A percentile compares a stretch with the other conserved stretches of the same genome.
Conservation (phyloP, 2,888 invertebrate species). For the Synanthedon myopaeformis region DNA sequence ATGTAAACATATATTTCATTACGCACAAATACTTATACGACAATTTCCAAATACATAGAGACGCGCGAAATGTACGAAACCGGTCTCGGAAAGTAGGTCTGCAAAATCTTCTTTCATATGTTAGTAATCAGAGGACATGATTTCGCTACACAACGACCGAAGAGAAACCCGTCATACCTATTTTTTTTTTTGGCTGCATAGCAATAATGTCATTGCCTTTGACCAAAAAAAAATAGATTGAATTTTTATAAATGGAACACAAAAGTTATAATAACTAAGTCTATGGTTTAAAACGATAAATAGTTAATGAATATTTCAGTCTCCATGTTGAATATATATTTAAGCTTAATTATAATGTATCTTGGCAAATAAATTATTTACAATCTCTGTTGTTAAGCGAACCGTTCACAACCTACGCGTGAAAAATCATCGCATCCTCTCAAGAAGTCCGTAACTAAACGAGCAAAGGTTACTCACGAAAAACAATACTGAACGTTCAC, state of each 20-base stretch:
- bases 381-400: too few relatives aligned
- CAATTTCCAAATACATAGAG: constrained; percentile 8
- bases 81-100: constrained; percentile 56
- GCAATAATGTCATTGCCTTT: not conserved
- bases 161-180: not conserved
- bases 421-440: not conserved
- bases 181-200: not conserved
- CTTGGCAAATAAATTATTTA: too few relatives aligned
- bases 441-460: not conserved
- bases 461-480: not conserved
- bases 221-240: too few relatives aligned
- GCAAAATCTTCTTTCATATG: constrained; percentile 42
- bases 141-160: constrained; percentile 8
- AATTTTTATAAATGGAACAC: too few relatives aligned
- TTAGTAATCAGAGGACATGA: constrained; percentile 15
- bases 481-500: not conserved
- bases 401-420: not conserved
- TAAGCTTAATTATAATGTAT: too few relatives aligned
- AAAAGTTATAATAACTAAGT: too few relatives aligned
- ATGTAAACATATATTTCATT: too few relatives aligned
- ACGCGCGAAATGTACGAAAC: constrained; percentile 38
- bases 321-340: too few relatives aligned
- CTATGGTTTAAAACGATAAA: too few relatives aligned
- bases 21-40: too few relatives aligned
- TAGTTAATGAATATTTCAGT: too few relatives aligned